Base-by-base conservation (phyloP, 2,888 invertebrate species). In the Aphodius granarius region DNA sequence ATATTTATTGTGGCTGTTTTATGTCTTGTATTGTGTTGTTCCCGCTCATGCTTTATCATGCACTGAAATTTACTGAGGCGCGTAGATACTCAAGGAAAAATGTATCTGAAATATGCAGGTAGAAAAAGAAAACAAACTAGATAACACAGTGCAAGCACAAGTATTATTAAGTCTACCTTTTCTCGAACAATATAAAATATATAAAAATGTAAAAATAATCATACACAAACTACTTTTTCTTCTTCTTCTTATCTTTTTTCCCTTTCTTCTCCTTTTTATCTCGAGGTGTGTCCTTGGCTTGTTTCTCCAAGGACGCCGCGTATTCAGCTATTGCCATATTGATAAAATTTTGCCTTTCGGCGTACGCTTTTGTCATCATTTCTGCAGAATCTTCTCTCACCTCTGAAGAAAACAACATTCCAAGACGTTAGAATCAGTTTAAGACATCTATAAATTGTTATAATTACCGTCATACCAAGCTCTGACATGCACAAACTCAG, bases 381-480 rank as follows among this genome's bases (percentile, higher is more conserved):
- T 74, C 70, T 6, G 63, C 23, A 1, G 76, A 76, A 20, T 76
- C 72, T 64, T 66, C 23, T 75, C 74, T 68, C 19, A 43, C 43
- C 63, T 73, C 76, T 76, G n/a, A n/a, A n/a, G n/a, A n/a, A n/a
- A n/a, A n/a, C n/a, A n/a, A n/a, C n/a, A n/a, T n/a, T n/a, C n/a
- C n/a, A n/a, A n/a, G n/a, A n/a, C n/a, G n/a, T 17, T 18, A 71
- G 43, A 17, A 73, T 16, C 62, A 73, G 43, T 63, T 15, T 63
- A 23, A 66, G 18, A 43, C 43, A 43, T 73, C 17, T 62, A 5
- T 18, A n/a, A 20, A 19, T 19, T 21, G 19, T 2, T 66, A 66
- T 20, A 68, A 6, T 72, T 70, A 74, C 76, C 72, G 18, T 76
- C 72, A 23, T 74, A 74, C 76, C 76, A 76, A 23, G 66, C 17